Evolutionary conservation across 1,140 invertebrate genomes (phyloP), one percentile per base, ranked within the genome.

Genomic region (Microplitis demolitor): DNA sequence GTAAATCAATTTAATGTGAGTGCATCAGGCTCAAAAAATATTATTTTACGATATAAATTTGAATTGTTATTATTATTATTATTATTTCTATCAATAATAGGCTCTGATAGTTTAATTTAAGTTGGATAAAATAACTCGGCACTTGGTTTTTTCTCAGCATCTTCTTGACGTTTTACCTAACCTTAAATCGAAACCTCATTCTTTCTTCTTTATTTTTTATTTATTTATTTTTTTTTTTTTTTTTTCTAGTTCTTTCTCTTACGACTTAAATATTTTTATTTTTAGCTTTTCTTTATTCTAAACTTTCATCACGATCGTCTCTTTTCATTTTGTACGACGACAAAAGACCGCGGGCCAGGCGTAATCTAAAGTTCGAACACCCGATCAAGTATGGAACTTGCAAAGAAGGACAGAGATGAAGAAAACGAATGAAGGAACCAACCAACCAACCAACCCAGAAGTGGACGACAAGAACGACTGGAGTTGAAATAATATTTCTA

Each of bases 361-460:
- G 63, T 72, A 75, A 75, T 75, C 74, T 75, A 75, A 75, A 75
- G 66, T 75, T 75, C 67, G 74, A 75, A 72, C 74, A 72, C 60
- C 71, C 62, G 61, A 75, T 72, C 66, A 72, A 69, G 66, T 75
- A 72, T 75, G 67, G 67, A 75, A 72, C 66, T 75, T 69, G 70
- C 50, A 34, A 39, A 60, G 31, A 63, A 63, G 53, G 58, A 73
- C 62, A 58, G 37, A 13, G 16, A 53, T 37, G 37, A 34, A 16
- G 50, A 45, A 39, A 51, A 33, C n/a, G 53, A 50, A 50, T 13
- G 51, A 62, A 51, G 50, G 45, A 37, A 35, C n/a, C 35, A 31
- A 66, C 70, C 62, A 66, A 24, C 24, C 24, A 24, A 24, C 39
- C 39, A 45, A 45, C 39, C 6, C 39, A 45, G 39, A 45, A 45